These are phyloP conservation scores for Subanguina moxae DNA, from an alignment of 1,140 invertebrate species.

Conservation along the genomic window DNA sequence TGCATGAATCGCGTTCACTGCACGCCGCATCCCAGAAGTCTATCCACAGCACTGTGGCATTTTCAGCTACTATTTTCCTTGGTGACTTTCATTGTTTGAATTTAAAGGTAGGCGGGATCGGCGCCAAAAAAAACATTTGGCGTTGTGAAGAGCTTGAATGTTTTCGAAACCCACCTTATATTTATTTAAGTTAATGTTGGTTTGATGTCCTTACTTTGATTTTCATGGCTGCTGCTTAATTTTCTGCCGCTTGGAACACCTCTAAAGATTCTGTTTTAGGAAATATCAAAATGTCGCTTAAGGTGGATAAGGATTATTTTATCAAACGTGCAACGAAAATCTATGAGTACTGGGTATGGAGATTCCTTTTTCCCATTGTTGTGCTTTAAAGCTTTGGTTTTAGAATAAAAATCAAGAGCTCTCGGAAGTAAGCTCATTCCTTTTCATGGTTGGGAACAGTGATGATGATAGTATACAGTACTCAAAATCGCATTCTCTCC, in stretches of 20 bases:
- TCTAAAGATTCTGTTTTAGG: neutral
- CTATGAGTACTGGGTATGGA: constrained; percentile 44
- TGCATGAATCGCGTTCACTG: no score
- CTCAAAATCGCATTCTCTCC: constrained; percentile 49
- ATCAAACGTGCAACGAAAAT: constrained; percentile 35
- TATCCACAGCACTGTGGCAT: no score
- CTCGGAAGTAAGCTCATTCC: constrained; percentile 12
- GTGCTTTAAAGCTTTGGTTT: constrained; percentile 27
- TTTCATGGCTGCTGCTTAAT: no score
- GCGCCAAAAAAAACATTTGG: no score
- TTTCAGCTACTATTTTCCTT: no score
- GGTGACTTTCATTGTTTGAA: no score
- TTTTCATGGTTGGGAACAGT: constrained; percentile 38
- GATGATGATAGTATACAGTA: constrained; percentile 32
- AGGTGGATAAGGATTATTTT: constrained; percentile 44
- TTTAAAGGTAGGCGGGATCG: no score
- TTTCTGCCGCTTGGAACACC: neutral
- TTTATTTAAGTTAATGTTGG: neutral
- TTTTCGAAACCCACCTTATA: neutral
- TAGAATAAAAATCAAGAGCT: constrained; percentile 38
- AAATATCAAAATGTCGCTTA: constrained; percentile 1
- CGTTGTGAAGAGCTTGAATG: neutral
- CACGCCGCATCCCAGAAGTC: no score
- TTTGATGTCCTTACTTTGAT: neutral
- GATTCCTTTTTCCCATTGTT: constrained; percentile 17